Evolutionary conservation across 2,888 invertebrate species (phyloP).

Genomic region (Kuschelorhynchus macadamiae): DNA sequence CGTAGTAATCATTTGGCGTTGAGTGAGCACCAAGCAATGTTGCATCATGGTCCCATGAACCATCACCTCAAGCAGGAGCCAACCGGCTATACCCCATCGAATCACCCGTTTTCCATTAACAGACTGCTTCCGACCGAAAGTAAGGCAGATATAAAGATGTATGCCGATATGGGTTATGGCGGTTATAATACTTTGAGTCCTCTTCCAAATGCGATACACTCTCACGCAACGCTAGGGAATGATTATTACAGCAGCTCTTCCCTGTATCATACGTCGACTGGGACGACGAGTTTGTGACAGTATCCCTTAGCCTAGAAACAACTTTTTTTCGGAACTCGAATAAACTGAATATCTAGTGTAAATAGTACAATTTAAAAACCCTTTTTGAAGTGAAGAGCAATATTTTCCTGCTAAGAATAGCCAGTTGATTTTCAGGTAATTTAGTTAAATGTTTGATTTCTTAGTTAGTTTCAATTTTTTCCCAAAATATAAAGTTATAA

Average conservation of each 20-base stretch:
- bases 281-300: conserved; percentile 91
- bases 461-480: no score
- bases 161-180: conserved; percentile 78
- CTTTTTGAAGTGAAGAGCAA: not conserved
- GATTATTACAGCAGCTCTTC: conserved; percentile 90
- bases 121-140: conserved; percentile 90
- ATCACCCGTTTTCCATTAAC: conserved; percentile 95
- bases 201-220: conserved; percentile 74
- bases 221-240: conserved; percentile 72
- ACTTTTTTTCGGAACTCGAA: conserved; percentile 43
- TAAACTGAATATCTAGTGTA: conserved; percentile 14
- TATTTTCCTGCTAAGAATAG: no score
- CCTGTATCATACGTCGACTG: conserved; percentile 80
- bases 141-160: conserved; percentile 93
- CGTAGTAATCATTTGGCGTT: conserved; percentile 73
- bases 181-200: conserved; percentile 76
- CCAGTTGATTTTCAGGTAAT: no score
- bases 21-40: conserved; percentile 66
- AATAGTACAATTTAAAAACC: conserved; percentile 2
- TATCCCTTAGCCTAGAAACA: conserved; percentile 86
- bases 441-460: no score
- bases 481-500: no score
- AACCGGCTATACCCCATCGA: conserved; percentile 80
- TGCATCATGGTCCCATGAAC: conserved; percentile 69
- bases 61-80: conserved; percentile 78